A percentile compares a stretch with the other conserved stretches of the same genome.
These are phyloP conservation scores for Branchinecta sandiegonensis DNA, from an alignment of 2,888 invertebrate species.

Conservation along the genomic window DNA sequence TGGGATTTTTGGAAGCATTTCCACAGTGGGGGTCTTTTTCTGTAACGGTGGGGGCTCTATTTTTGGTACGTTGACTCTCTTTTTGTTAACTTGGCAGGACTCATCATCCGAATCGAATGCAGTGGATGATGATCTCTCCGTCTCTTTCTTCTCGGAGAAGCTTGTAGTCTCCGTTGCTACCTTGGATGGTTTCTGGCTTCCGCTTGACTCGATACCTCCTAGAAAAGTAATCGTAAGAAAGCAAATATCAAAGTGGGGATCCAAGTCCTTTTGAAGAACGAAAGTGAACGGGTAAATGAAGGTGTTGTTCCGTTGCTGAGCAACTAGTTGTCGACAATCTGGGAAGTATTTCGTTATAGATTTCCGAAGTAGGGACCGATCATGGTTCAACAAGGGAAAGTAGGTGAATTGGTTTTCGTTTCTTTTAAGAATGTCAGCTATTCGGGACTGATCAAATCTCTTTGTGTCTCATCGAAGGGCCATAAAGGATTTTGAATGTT, in stretches of 20 bases:
- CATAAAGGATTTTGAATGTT: no score
- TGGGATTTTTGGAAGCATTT: slow-evolving; percentile 45
- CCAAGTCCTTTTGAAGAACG: no score
- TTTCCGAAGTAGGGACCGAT: no score
- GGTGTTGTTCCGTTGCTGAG: no score
- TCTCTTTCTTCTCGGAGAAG: slow-evolving; percentile 26
- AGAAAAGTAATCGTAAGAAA: neutral
- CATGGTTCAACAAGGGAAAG: no score
- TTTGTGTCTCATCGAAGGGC: no score
- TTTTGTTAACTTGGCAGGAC: slow-evolving; percentile 26
- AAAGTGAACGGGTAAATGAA: no score
- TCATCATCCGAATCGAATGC: slow-evolving; percentile 93
- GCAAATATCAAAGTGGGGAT: neutral
- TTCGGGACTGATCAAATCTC: no score
- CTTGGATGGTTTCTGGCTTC: slow-evolving; percentile 39
- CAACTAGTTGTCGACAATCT: no score
- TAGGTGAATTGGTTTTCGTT: no score
- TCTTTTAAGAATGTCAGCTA: no score
- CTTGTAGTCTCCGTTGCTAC: slow-evolving; percentile 41
- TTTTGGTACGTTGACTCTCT: slow-evolving; percentile 25
- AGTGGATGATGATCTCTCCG: slow-evolving; percentile 37
- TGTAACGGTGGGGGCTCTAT: slow-evolving; percentile 26
- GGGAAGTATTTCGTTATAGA: no score
- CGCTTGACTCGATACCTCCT: slow-evolving; percentile 2
- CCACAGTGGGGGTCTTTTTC: slow-evolving; percentile 24